Evolutionary conservation across 2,888 invertebrate species (phyloP), one percentile per base, ranked within the genome.

Genomic region (Acanthosepion pharaonis): DNA sequence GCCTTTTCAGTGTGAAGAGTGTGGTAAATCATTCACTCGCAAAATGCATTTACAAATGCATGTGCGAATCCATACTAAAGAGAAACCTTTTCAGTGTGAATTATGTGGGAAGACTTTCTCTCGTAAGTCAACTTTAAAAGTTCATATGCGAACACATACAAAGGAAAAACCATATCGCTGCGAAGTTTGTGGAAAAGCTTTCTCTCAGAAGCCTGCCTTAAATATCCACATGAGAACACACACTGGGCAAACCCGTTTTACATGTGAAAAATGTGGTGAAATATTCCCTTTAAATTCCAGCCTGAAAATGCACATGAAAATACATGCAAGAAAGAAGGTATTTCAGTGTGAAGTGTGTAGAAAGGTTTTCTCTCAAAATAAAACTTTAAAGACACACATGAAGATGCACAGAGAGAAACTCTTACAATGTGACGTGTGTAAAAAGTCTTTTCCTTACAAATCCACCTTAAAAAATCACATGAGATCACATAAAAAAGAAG

Each of bases 151-250:
- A 42, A 92, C 92, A 25, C 92, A 92, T 92, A 92, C 92, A 48
- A 49, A 49, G 28, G 92, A 92, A 49, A 92, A 92, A 48, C 49
- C 49, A 9, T 33, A 42, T 49, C 49, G 49, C 28, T 92, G 92
- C 28, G 49, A 92, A 48, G 42, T 92, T 48, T 92, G 92, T 49
- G 49, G 42, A 92, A 92, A 92, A 49, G 49, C 42, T 48, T 92
- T 92, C 25, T 42, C 49, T 42, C 92, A 92, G 18, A 49, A 42
- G 9, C 49, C 25, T 48, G 42, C 92, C 49, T 48, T 92, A 28
- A 92, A 92, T 23, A 92, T 92, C 48, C 92, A 92, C 49, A 92
- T 92, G 92, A 92, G 49, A 92, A 48, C 28, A 5, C 92, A 92
- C 92, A 92, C 92, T 5, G 92, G 92, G 0, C 23, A 92, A 48